A percentile compares a stretch with the other conserved stretches of the same genome.
Evolutionary conservation across 2,888 invertebrate genomes (phyloP).

Genomic region (Andrena fulva): DNA sequence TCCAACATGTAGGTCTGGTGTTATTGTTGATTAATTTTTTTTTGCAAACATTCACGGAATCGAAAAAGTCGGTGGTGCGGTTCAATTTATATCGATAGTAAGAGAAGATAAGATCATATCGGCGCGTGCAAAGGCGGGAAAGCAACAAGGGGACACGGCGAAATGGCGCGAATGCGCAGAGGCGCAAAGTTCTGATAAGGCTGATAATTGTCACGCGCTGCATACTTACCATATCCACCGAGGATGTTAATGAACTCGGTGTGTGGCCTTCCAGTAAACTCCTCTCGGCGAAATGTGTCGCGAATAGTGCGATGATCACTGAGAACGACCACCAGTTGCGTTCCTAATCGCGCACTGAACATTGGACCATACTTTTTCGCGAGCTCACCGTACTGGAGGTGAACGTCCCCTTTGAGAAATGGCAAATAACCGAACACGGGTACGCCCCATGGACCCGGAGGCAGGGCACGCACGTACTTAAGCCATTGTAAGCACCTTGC

Average conservation of each 20-base stretch:
- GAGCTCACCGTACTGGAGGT: constrained; percentile 92
- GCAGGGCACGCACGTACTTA: constrained; percentile 86
- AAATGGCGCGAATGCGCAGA: constrained; percentile 13
- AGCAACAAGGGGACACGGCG: neutral
- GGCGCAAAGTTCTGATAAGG: constrained; percentile 11
- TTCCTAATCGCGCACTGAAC: constrained; percentile 93
- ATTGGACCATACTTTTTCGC: constrained; percentile 92
- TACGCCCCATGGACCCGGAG: constrained; percentile 95
- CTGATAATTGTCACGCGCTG: constrained; percentile 11
- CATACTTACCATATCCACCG: constrained; percentile 94
- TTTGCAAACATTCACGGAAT: constrained; percentile 1
- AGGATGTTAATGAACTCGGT: constrained; percentile 94
- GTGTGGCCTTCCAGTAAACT: constrained; percentile 94
- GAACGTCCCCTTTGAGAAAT: constrained; percentile 90
- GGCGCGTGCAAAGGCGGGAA: neutral
- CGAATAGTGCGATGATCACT: constrained; percentile 94
- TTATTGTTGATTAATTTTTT: neutral
- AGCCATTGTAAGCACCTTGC: constrained; percentile 83
- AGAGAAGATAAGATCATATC: neutral
- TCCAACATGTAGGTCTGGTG: neutral
- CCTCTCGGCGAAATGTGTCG: constrained; percentile 93
- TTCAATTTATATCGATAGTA: neutral
- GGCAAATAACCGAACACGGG: constrained; percentile 94
- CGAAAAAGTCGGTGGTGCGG: constrained; percentile 18
- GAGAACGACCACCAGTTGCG: constrained; percentile 93